Evolutionary conservation across 2,797 vertebrate genomes (phyloP).

Genomic region (Neostethus bicornis): DNA sequence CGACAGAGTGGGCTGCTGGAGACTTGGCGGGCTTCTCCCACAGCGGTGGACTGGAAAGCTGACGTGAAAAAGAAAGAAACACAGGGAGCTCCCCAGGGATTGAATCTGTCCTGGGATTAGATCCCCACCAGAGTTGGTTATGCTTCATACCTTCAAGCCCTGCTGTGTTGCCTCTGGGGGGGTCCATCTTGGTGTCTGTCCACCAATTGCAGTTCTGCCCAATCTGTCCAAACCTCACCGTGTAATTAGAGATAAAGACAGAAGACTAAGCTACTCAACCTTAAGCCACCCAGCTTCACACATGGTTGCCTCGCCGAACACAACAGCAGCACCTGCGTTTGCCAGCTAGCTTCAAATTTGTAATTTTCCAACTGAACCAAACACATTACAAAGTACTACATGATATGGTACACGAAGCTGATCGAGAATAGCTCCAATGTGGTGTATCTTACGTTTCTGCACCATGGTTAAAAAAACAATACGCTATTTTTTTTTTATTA

Average conservation of each 20-base stretch:
- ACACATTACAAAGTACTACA: conserved; percentile 15
- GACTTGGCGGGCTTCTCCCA: conserved; percentile 59
- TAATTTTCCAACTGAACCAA: conserved; percentile 26
- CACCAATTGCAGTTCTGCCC: conserved; percentile 65
- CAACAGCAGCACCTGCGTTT: conserved; percentile 32
- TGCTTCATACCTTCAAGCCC: conserved; percentile 67
- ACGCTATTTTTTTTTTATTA: conserved; percentile 2
- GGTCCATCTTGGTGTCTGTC: conserved; percentile 40
- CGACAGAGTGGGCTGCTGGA: conserved; percentile 73
- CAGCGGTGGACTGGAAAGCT: conserved; percentile 54
- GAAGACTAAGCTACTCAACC: conserved; percentile 71
- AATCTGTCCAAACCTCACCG: conserved; percentile 67
- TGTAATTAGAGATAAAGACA: conserved; percentile 80
- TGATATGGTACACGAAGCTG: conserved; percentile 21
- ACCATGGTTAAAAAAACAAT: background rate
- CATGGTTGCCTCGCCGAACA: conserved; percentile 47
- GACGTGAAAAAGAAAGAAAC: conserved; percentile 51
- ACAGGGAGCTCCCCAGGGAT: conserved; percentile 57
- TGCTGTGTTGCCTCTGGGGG: conserved; percentile 41
- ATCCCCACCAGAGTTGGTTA: conserved; percentile 67
- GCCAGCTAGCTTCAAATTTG: conserved; percentile 18
- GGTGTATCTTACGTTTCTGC: conserved; percentile 20
- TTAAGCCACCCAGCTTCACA: conserved; percentile 72
- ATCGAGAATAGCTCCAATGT: conserved; percentile 38
- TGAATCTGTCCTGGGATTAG: conserved; percentile 67